phyloP scores from a whole-genome alignment of 2,113 vertebrate genomes.

The Myxocyprinus asiaticus region DNA sequence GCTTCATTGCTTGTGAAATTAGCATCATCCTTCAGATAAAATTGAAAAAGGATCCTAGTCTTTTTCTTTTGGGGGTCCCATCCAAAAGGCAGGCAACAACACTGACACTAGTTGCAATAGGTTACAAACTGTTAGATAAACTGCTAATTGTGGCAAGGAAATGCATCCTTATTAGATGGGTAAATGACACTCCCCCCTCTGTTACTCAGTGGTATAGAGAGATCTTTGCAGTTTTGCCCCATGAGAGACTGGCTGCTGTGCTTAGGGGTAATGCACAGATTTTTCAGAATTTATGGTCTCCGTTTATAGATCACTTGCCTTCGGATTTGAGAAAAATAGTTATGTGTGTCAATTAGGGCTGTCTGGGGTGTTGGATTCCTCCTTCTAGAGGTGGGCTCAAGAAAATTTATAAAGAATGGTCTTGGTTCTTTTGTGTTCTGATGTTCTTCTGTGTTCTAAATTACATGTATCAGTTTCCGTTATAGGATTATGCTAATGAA shows the following conservation, averaged over 20 bases:
- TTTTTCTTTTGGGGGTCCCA: neutral
- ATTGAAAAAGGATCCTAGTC: neutral
- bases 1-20: neutral
- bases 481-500: neutral
- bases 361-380: too few species aligned
- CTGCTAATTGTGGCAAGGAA: neutral
- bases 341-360: too few species aligned
- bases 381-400: too few species aligned
- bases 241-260: neutral
- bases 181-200: neutral
- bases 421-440: neutral
- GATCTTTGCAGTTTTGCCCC: neutral
- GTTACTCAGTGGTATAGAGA: constrained; percentile 1
- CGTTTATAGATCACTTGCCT: constrained; percentile 2
- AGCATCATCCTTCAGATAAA: neutral
- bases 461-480: neutral
- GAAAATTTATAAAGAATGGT: neutral
- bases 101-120: neutral
- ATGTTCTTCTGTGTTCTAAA: neutral
- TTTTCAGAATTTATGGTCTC: neutral
- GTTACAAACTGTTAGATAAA: neutral
- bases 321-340: neutral
- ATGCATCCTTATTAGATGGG: constrained; percentile 4
- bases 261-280: neutral
- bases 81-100: neutral